Evolutionary conservation across 2,113 vertebrate species (phyloP), one percentile per base, ranked within the genome.

Genomic region (Bos javanicus): DNA sequence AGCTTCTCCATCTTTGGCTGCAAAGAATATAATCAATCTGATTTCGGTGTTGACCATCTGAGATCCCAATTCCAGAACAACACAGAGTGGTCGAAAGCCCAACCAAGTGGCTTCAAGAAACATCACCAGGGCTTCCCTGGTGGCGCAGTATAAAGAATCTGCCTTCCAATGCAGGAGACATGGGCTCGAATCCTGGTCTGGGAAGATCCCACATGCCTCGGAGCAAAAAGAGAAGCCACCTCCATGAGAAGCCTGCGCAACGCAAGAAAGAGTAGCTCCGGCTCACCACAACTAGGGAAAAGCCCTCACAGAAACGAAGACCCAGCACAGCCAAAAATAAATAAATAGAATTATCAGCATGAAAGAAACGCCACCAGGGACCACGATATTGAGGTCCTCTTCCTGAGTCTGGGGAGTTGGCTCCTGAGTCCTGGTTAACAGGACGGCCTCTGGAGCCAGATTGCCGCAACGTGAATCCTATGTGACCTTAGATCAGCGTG

Each of bases 161-260:
- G 64, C 67, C n/a, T 71, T 5, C n/a, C 67, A 39, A 71, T 3
- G n/a, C 19, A 71, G 10, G 67, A 39, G n/a, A 71, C 67, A 71
- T 0, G 0, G 67, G 19, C n/a, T 71, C 2, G 1, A 71, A 23
- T 19, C n/a, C 64, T 71, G n/a, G n/a, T 71, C 67, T 10, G 0
- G 67, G 67, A 39, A 71, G 67, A 71, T 39, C n/a, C n/a, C 67
- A 23, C 19, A 3, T 39, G 67, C n/a, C 67, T 71, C 2, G 1
- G 67, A 12, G n/a, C 67, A 71, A 71, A 71, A 71, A 71, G n/a
- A 39, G 67, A 71, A 71, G 67, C 19, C 67, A 6, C 10, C n/a
- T 71, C n/a, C 67, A 23, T 39, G 67, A 71, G n/a, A 71, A 71
- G 67, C n/a, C 67, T 39, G 67, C 0, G 5, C n/a, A 71, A 71